Conservation (phyloP, 2,888 invertebrate genomes). For the Ophioninae sp. region DNA sequence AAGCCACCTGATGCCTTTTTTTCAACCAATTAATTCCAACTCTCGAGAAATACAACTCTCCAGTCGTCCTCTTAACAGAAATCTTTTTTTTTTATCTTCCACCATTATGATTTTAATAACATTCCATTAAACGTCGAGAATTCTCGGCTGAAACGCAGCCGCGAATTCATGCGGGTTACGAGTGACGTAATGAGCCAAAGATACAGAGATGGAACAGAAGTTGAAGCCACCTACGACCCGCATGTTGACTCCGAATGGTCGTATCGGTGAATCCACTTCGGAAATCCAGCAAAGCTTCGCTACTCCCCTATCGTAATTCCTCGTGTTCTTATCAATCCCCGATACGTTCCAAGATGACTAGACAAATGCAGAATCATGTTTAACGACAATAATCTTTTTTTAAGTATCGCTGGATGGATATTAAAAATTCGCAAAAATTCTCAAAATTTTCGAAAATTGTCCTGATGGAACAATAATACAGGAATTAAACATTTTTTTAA, state of each 20-base stretch:
- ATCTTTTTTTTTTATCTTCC: neutral
- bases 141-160: constrained; percentile 14
- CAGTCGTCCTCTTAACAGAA: neutral
- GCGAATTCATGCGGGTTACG: constrained; percentile 36
- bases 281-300: constrained; percentile 30
- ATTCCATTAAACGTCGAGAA: neutral
- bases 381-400: constrained; percentile 6
- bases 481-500: too few relatives aligned
- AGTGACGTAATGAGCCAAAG: constrained; percentile 8
- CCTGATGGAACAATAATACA: too few relatives aligned
- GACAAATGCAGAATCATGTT: constrained; percentile 32
- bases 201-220: constrained; percentile 29
- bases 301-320: constrained; percentile 27
- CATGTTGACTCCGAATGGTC: constrained; percentile 39
- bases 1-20: neutral
- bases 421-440: too few relatives aligned
- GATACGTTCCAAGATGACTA: constrained; percentile 33
- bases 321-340: constrained; percentile 34
- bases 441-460: too few relatives aligned
- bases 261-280: constrained; percentile 28
- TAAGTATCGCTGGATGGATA: too few relatives aligned
- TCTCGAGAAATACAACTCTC: neutral
- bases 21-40: neutral
- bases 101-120: neutral
- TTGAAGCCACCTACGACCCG: constrained; percentile 52